Evolutionary conservation across 2,113 vertebrate species (phyloP), one percentile per base, ranked within the genome.

Genomic region (Columba livia): DNA sequence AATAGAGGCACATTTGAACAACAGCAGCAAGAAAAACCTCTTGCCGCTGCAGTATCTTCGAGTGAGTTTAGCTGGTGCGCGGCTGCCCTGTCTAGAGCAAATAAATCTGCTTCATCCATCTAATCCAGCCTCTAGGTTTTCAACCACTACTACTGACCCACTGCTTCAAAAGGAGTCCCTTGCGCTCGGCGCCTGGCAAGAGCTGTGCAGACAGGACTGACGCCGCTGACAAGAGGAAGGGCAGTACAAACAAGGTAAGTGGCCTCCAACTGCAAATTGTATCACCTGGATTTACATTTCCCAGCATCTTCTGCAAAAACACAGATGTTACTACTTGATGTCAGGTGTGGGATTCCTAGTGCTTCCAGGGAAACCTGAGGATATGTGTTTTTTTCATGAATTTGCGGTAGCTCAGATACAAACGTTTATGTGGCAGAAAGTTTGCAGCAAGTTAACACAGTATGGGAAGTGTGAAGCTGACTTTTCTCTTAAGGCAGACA

Each of bases 141-240:
- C 25, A 83, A 6, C 23, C 5, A 2, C 3, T 11, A 17, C 12
- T 48, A 12, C 19, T 47, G 57, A 24, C 18, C 2, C 1, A 15
- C 32, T 58, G 28, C 25, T 72, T 28, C n/a, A 28, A 28, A 53
- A 50, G 62, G 12, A 9, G 5, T 1, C 31, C 72, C 28, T 26
- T 31, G 29, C 9, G 3, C 5, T 44, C 7, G 2, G n/a, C 12
- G 15, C 1, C 2, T 6, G 31, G 6, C 13, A n/a, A 21, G 56
- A 53, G 34, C 5, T 0, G 15, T 8, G 36, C 53, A 4, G 34
- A 2, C 17, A 26, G 51, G 51, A 26, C 32, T 26, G 60, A 29
- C 0, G 6, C 38, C 0, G 5, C 6, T 58, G 9, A 6, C 10
- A 19, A 11, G 54, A 24, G 16, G 66, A 5, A 74, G 64, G n/a